Base-by-base conservation (phyloP, 2,113 vertebrate genomes). In the Sorex araneus region DNA sequence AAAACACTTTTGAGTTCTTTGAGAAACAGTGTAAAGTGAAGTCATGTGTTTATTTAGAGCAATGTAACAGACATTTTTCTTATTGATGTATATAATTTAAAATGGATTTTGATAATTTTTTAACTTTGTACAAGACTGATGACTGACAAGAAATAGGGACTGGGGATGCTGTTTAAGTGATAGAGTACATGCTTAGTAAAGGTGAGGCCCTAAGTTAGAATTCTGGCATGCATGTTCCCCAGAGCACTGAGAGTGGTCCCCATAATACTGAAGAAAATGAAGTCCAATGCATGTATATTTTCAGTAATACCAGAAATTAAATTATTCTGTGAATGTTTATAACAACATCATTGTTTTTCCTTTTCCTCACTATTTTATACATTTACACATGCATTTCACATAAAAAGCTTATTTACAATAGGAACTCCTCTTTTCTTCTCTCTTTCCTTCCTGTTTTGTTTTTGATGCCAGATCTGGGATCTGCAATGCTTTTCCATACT, bases 31-130 rank as follows among this genome's bases (percentile, higher is more conserved):
- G 30, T 89, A 87, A 97, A 92, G 0, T 5, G 84, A 94, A 60
- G 8, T 45, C 96, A 30, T 19, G 30, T 96, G 97, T 96, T 95
- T 94, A 96, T 96, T 96, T 96, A 96, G 90, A 95, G 34, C 0
- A 54, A 96, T 18, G 21, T 89, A 96, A 91, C 75, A 97, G 87
- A 54, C 34, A 3, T 13, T 93, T 96, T 88, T 75, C 94, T 95
- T 94, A 47, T 4, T 89, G 95, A 88, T 10, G 2, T 36, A 67
- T 36, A 94, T 57, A 84, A 34, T 43, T 95, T 94, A 91, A 95
- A 54, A 83, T 79, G 92, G 89, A 94, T 95, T 96, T 94, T 30
- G 88, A 93, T 6, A 34, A 95, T 91, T 64, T 54, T 94, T 76
- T 1, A 1, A 75, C 94, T 93, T 93, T 81, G 5, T 19, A 93